These are phyloP conservation scores for Acinonyx jubatus DNA, from an alignment of 2,113 vertebrate genomes.

Conservation along the genomic window DNA sequence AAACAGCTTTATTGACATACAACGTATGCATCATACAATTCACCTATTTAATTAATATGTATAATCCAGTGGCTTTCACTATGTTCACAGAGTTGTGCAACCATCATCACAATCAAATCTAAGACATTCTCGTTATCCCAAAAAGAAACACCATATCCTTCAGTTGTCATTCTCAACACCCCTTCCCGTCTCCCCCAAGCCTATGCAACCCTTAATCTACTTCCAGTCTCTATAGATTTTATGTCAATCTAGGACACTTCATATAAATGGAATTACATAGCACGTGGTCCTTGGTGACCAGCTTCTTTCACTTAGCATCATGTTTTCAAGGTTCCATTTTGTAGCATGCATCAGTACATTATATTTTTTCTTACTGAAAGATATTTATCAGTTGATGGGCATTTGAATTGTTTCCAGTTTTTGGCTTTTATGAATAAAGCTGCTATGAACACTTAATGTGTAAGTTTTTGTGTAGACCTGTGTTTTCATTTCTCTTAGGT, in stretches of 20 bases:
- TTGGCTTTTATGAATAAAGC: background rate
- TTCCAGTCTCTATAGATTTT: background rate
- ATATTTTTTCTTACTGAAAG: background rate
- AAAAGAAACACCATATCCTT: background rate
- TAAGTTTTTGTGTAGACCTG: background rate
- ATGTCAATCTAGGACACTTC: background rate
- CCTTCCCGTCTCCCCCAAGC: background rate
- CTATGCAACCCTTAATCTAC: background rate
- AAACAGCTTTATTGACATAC: background rate
- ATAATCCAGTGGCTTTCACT: background rate
- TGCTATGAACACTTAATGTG: background rate
- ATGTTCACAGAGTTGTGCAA: too few species aligned
- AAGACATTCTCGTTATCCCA: background rate
- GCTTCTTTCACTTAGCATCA: background rate
- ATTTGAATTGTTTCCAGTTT: background rate
- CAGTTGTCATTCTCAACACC: background rate
- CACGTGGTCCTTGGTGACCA: background rate
- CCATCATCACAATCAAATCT: background rate
- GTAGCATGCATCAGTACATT: background rate
- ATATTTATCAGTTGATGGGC: background rate
- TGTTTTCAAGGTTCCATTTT: background rate
- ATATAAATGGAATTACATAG: background rate
- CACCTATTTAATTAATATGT: background rate
- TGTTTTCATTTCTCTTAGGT: background rate
- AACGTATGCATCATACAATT: background rate